Conservation (phyloP, 2,888 invertebrate genomes). For the Erebia ligea region DNA sequence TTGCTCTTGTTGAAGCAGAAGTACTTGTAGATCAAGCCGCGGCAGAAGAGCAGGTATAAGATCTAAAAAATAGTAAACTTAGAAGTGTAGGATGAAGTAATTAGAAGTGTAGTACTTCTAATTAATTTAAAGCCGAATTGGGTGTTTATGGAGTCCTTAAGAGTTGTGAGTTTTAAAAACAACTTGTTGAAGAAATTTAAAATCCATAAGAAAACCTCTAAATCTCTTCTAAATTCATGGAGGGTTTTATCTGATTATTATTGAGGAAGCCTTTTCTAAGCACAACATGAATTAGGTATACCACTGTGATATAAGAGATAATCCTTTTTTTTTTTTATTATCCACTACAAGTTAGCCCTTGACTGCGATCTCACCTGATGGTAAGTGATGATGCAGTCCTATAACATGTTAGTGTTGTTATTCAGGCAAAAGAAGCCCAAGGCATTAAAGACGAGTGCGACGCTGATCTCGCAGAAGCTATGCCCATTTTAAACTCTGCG, state of each 20-base stretch:
- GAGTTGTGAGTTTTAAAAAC: not conserved
- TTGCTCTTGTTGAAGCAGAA: slow-evolving; percentile 90
- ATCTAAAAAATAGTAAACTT: not conserved
- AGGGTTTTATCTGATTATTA: too few relatives aligned
- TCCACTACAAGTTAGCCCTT: too few relatives aligned
- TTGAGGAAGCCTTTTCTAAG: too few relatives aligned
- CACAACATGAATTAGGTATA: too few relatives aligned
- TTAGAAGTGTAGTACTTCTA: not conserved
- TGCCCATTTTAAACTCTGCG: slow-evolving; percentile 95
- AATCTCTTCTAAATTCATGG: too few relatives aligned
- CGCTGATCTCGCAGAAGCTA: slow-evolving; percentile 93
- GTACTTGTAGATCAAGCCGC: slow-evolving; percentile 91
- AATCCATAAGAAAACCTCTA: too few relatives aligned
- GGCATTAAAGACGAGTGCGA: slow-evolving; percentile 97
- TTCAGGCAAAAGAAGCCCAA: slow-evolving; percentile 87
- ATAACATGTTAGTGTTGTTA: not conserved
- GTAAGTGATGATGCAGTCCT: too few relatives aligned
- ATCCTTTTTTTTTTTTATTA: too few relatives aligned
- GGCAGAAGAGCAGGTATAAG: slow-evolving; percentile 88
- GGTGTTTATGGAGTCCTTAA: too few relatives aligned
- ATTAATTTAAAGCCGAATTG: not conserved
- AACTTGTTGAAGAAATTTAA: not conserved
- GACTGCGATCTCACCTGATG: too few relatives aligned
- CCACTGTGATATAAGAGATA: too few relatives aligned
- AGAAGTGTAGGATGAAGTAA: not conserved